These are phyloP conservation scores for Stylophora pistillata DNA, from an alignment of 64 coral and sea anemone species.

Conservation along the genomic window DNA sequence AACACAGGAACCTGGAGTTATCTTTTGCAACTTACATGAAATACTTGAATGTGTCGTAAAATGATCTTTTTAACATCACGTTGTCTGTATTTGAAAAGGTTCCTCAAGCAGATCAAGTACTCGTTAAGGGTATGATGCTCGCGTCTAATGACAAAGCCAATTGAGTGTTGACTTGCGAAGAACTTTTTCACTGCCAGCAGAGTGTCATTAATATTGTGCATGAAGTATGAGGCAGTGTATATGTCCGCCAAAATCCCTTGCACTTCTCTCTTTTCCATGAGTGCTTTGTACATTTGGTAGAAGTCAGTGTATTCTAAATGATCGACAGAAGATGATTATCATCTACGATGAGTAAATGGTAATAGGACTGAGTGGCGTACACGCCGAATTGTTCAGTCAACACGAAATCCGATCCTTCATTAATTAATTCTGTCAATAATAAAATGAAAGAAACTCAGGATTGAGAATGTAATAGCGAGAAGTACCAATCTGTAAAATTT, in stretches of 20 bases:
- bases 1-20: background rate
- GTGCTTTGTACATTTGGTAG: conserved; percentile 2
- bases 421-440: too few relatives aligned
- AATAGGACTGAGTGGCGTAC: too few relatives aligned
- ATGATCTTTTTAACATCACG: conserved; percentile 15
- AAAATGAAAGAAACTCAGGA: too few relatives aligned
- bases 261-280: background rate
- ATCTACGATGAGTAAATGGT: too few relatives aligned
- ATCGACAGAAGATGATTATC: background rate
- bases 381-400: too few relatives aligned
- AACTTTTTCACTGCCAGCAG: background rate
- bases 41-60: background rate
- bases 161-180: background rate
- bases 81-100: background rate
- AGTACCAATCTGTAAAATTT: too few relatives aligned
- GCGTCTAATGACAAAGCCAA: background rate
- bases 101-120: background rate
- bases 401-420: too few relatives aligned
- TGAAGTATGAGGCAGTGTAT: background rate
- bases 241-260: conserved; percentile 6
- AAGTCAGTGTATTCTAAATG: background rate
- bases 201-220: background rate
- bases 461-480: too few relatives aligned
- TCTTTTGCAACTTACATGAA: background rate
- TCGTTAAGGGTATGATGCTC: too few relatives aligned